These are phyloP conservation scores for Okapia johnstoni DNA, from an alignment of 2,113 vertebrate species.

Conservation along the genomic window DNA sequence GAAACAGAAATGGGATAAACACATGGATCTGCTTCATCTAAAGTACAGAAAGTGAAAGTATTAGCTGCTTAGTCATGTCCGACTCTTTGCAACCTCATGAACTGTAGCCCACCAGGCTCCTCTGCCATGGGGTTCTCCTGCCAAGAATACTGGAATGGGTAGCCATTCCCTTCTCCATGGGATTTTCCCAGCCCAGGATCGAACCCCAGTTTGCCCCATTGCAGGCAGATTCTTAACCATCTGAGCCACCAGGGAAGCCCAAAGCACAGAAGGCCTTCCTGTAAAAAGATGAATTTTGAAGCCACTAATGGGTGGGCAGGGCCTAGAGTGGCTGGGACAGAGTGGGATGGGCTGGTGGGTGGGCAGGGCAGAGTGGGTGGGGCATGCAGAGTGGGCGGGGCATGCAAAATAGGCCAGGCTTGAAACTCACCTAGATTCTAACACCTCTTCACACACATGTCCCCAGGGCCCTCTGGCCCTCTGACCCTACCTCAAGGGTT, in stretches of 20 bases:
- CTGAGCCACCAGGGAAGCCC: neutral
- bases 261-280: neutral
- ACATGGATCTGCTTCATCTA: accelerated
- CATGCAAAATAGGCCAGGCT: neutral
- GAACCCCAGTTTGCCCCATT: neutral
- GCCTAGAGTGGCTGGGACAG: too few species aligned
- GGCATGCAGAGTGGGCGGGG: neutral
- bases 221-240: neutral
- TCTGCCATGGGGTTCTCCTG: neutral
- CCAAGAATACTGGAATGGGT: neutral
- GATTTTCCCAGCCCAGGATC: neutral
- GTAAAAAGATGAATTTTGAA: neutral
- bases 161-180: neutral
- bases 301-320: neutral
- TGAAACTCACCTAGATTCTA: neutral
- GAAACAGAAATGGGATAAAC: neutral
- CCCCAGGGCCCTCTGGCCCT: neutral
- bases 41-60: neutral
- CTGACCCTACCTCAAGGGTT: neutral
- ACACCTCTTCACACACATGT: too few species aligned
- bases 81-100: neutral
- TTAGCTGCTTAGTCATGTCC: neutral
- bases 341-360: neutral
- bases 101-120: neutral
- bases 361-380: neutral